These are phyloP conservation scores for Panthera tigris DNA, from an alignment of 2,113 vertebrate genomes.

Conservation along the genomic window DNA sequence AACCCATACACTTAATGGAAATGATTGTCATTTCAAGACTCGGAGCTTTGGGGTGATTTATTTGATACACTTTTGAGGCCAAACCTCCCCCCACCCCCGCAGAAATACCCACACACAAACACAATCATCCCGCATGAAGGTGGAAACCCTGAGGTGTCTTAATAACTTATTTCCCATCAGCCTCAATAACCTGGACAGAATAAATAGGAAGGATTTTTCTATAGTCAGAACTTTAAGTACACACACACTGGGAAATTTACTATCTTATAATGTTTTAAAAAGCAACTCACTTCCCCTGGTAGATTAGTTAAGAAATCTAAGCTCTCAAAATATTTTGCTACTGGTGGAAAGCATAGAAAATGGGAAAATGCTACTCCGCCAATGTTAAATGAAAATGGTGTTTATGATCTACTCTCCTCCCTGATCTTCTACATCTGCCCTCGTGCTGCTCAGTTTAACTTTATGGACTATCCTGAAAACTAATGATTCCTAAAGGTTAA, in stretches of 20 bases:
- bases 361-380: not conserved
- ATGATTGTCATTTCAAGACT: not conserved
- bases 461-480: conserved; percentile 75
- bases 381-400: conserved; percentile 25
- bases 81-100: no score
- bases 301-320: not conserved
- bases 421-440: conserved; percentile 61
- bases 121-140: not conserved
- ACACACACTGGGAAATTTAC: not conserved
- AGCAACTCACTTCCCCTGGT: not conserved
- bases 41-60: not conserved
- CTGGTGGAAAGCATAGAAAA: not conserved
- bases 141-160: not conserved
- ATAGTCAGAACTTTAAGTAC: not conserved
- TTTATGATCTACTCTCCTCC: conserved; percentile 55
- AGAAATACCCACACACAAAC: not conserved
- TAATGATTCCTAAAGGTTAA: conserved; percentile 80
- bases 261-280: not conserved
- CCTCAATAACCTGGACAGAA: not conserved
- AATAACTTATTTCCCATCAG: not conserved
- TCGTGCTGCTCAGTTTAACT: conserved; percentile 74
- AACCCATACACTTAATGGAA: not conserved
- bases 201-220: not conserved
- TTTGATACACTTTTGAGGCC: not conserved
- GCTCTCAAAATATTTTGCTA: conserved; percentile 31